Conservation (phyloP, 2,113 vertebrate genomes). For the Galemys pyrenaicus region DNA sequence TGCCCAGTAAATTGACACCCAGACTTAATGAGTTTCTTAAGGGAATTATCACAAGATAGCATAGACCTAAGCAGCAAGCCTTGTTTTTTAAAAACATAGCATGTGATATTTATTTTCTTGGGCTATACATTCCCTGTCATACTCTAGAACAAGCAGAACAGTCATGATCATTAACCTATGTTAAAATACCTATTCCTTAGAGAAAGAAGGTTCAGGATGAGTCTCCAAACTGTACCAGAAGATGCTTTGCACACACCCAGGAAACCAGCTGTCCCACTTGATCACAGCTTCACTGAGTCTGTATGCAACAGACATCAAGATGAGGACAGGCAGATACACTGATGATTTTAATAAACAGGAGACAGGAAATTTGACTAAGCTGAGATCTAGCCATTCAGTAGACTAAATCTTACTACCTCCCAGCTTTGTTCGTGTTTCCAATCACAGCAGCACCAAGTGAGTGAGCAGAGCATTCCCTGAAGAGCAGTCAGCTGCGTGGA, state of each 20-base stretch:
- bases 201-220: background rate
- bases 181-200: background rate
- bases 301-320: background rate
- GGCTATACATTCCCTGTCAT: background rate
- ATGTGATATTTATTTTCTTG: conserved; percentile 59
- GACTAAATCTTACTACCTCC: background rate
- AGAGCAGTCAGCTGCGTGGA: background rate
- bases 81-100: conserved; percentile 41
- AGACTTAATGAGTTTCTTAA: conserved; percentile 71
- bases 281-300: background rate
- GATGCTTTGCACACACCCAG: background rate
- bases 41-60: conserved; percentile 48
- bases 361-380: background rate
- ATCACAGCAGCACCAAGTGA: background rate
- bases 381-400: background rate
- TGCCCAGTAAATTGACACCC: conserved; percentile 64
- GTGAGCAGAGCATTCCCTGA: background rate
- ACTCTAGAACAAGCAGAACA: conserved; percentile 28
- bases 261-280: background rate
- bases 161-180: background rate
- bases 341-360: background rate
- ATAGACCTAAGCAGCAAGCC: conserved; percentile 25
- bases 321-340: background rate
- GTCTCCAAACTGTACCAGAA: background rate
- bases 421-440: background rate